These are phyloP conservation scores for Sicus ferrugineus DNA, from an alignment of 2,888 invertebrate species.

Conservation along the genomic window DNA sequence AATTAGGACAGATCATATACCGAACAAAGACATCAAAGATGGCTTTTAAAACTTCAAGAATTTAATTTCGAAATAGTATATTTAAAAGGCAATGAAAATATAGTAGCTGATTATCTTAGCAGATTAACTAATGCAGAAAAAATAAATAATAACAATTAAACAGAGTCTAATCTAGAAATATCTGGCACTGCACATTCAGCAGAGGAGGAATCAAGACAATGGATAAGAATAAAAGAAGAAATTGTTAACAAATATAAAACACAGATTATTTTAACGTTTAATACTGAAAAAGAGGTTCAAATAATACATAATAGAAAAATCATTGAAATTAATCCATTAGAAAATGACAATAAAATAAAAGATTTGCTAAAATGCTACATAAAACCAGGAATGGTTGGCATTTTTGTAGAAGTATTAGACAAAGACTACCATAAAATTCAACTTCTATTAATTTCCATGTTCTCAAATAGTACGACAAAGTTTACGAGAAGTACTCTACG, in stretches of 20 bases:
- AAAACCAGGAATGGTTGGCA: slow-evolving; percentile 22
- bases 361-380: slow-evolving; percentile 22
- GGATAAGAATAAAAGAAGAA: slow-evolving; percentile 14
- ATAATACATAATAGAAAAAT: slow-evolving; percentile 32
- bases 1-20: slow-evolving; percentile 13
- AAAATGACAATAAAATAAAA: slow-evolving; percentile 20
- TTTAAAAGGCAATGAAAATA: slow-evolving; percentile 15
- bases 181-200: slow-evolving; percentile 19
- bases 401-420: slow-evolving; percentile 37
- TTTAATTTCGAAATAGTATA: no score
- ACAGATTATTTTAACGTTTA: slow-evolving; percentile 40
- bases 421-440: no score
- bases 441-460: no score
- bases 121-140: background rate
- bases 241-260: slow-evolving; percentile 33
- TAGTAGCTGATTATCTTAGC: slow-evolving; percentile 8
- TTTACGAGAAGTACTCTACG: no score
- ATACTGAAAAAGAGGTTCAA: slow-evolving; percentile 26
- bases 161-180: slow-evolving; percentile 35
- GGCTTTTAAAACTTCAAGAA: slow-evolving; percentile 9
- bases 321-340: slow-evolving; percentile 32
- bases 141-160: background rate
- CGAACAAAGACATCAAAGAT: slow-evolving; percentile 10
- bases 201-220: background rate
- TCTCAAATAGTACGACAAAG: no score